Evolutionary conservation across 2,797 vertebrate genomes (phyloP).

Genomic region (Capromys pilorides): DNA sequence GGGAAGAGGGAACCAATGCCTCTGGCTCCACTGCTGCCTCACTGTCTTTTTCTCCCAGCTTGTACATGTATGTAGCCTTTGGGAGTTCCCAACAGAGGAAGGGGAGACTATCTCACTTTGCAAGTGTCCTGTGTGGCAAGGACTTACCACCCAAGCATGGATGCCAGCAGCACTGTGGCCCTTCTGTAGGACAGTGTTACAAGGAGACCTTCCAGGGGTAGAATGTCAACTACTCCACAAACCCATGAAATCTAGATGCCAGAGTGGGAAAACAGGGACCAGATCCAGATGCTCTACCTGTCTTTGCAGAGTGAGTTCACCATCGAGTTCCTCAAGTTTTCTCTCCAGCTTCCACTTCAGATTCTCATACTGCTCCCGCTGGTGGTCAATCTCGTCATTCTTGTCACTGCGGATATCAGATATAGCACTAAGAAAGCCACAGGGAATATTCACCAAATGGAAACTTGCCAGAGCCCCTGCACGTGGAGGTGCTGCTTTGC

Average conservation of each 20-base stretch:
- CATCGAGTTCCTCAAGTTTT: conserved; percentile 85
- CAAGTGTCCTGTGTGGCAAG: background rate
- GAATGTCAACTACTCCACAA: background rate
- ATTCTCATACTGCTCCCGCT: conserved; percentile 84
- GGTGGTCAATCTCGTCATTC: conserved; percentile 81
- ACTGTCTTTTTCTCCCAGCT: background rate
- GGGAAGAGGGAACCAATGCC: background rate
- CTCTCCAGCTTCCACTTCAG: conserved; percentile 85
- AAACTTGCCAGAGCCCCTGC: background rate
- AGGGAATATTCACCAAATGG: accelerated
- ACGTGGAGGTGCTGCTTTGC: accelerated
- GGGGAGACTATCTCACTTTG: background rate
- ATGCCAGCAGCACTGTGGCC: background rate
- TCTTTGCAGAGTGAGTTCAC: conserved; percentile 86
- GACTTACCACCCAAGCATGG: too few species aligned
- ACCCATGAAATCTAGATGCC: too few species aligned
- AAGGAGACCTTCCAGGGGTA: background rate
- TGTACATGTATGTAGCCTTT: background rate
- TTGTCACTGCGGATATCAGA: conserved; percentile 80
- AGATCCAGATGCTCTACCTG: conserved; percentile 82
- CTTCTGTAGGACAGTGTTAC: background rate
- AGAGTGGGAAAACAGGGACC: background rate
- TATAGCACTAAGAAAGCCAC: accelerated
- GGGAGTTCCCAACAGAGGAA: background rate
- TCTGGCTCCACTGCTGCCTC: too few species aligned